Evolutionary conservation across 2,113 vertebrate genomes (phyloP), one percentile per base, ranked within the genome.

Genomic region (Turdus rufiventris): DNA sequence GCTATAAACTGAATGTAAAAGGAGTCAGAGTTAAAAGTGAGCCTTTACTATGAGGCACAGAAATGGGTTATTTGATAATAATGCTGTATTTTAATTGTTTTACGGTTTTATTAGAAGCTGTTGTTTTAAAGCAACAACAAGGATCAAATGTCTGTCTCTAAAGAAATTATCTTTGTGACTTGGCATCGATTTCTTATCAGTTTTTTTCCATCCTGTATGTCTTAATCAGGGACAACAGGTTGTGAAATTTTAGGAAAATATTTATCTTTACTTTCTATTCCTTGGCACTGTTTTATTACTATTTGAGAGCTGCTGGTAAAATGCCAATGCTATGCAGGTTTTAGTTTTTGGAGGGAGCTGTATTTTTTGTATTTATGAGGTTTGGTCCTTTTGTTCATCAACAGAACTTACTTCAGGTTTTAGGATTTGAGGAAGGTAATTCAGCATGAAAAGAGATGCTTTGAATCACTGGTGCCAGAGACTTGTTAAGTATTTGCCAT

Each of bases 211-310:
- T 36, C 26, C 17, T 45, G 18, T 33, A 18, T 88, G 47, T 90
- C 60, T 82, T 62, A 50, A 26, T 87, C 66, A 93, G 82, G 50
- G 80, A 83, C 33, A 94, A 51, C 62, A 86, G 33, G 57, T 89
- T 96, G 96, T 96, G 78, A 95, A 97, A 96, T 71, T 85, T 87
- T 73, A 95, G 61, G 50, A 71, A 84, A 92, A 48, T 75, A 47
- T 57, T 91, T 88, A 19, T 80, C 40, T 70, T 88, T 67, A 77
- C 28, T 89, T 93, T 33, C 38, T 68, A 6, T 86, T 93, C 26
- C 33, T 79, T 79, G 63, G 21, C 45, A 42, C 33, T 75, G 40
- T 74, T 88, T 78, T 79, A 67, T 63, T 71, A 51, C 31, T 80
- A 4, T 85, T 82, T 73, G 58, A 94, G 42, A 91, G 18, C 40